Evolutionary conservation across 2,888 invertebrate species (phyloP).

Genomic region (Stenotaenia linearis): DNA sequence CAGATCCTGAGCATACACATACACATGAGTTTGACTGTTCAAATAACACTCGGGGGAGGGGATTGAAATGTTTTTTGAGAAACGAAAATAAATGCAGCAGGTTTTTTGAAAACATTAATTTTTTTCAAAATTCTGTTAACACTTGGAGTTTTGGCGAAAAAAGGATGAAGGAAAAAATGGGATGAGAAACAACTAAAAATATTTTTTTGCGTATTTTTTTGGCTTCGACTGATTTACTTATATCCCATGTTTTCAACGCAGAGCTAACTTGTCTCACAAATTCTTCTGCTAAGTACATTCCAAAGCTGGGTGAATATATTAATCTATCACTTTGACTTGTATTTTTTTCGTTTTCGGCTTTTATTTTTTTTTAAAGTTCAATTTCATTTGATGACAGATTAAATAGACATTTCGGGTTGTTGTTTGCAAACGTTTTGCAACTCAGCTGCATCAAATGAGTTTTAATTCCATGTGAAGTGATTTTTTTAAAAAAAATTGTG

Average conservation of each 20-base stretch:
- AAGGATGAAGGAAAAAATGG: no score
- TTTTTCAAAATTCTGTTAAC: no score
- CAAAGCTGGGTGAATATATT: conserved; percentile 21
- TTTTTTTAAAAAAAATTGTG: neutral
- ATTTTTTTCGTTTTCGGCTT: no score
- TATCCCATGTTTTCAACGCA: conserved; percentile 5
- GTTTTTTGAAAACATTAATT: neutral
- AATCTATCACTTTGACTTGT: conserved; percentile 13
- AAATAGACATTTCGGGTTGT: conserved; percentile 5
- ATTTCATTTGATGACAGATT: conserved; percentile 19
- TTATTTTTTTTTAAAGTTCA: neutral
- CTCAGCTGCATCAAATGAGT: conserved; percentile 7
- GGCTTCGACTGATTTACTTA: neutral
- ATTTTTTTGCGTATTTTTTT: neutral
- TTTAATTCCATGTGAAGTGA: neutral
- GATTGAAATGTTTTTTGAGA: neutral
- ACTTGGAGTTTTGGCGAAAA: no score
- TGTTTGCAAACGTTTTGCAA: neutral
- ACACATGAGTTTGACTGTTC: conserved; percentile 13
- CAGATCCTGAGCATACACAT: conserved; percentile 19
- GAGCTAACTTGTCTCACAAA: conserved; percentile 6
- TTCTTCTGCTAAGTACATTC: conserved; percentile 19
- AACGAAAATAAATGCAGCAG: neutral
- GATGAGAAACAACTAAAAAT: neutral
- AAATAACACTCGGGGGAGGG: conserved; percentile 9